Evolutionary conservation across 1,140 invertebrate genomes (phyloP).

Genomic region (Solen grandis): DNA sequence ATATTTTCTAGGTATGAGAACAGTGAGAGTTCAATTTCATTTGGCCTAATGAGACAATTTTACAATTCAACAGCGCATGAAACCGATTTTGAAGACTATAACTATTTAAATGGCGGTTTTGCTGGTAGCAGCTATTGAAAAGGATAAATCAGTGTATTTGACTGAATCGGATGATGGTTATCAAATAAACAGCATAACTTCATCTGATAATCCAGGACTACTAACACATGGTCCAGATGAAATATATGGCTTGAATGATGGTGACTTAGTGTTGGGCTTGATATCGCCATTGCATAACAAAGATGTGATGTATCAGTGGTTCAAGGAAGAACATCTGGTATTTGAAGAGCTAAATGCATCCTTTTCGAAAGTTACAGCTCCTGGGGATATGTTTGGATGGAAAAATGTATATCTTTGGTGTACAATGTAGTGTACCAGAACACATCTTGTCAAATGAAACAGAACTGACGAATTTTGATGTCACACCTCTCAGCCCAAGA

Average conservation of each 20-base stretch:
- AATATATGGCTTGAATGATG: conserved; percentile 5
- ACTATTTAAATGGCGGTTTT: not conserved
- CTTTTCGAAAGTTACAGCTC: conserved; percentile 17
- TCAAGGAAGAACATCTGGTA: conserved; percentile 2
- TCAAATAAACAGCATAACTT: not conserved
- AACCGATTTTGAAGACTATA: not conserved
- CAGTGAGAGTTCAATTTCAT: not conserved
- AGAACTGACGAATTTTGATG: too few relatives aligned
- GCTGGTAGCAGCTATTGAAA: not conserved
- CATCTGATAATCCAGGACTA: conserved; percentile 1
- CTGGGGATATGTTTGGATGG: not conserved
- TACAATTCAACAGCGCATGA: conserved; percentile 8
- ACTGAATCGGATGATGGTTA: conserved; percentile 1
- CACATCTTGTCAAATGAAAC: not conserved
- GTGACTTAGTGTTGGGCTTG: conserved; percentile 8
- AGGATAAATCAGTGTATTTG: not conserved
- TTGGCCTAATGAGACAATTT: conserved; percentile 1
- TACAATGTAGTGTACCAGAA: conserved; percentile 1
- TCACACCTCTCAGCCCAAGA: not conserved
- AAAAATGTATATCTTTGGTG: not conserved
- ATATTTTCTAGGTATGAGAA: not conserved
- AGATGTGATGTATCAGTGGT: conserved; percentile 19
- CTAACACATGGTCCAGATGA: conserved; percentile 5
- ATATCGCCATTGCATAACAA: conserved; percentile 21
- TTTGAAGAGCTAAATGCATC: conserved; percentile 23